These are phyloP conservation scores for Eupeodes corollae DNA, from an alignment of 1,140 invertebrate genomes.

Conservation along the genomic window DNA sequence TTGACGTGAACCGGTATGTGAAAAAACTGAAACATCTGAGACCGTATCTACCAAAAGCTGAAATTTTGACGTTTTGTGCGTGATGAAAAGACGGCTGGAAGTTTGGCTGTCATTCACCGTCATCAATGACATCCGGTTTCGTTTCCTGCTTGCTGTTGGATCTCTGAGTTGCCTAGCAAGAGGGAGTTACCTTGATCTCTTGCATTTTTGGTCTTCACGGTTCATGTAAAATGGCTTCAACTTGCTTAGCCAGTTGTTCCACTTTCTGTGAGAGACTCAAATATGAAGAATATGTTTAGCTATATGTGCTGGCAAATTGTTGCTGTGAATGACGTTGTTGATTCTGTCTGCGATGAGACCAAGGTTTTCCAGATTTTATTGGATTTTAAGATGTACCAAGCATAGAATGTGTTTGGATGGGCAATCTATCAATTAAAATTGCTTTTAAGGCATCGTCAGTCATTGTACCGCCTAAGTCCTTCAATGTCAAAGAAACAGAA, in stretches of 20 bases:
- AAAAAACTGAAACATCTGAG: conserved; percentile 24
- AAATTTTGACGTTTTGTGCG: conserved; percentile 7
- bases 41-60: conserved; percentile 24
- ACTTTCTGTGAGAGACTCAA: too few relatives aligned
- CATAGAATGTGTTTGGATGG: not conserved
- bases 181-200: too few relatives aligned
- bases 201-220: too few relatives aligned
- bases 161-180: too few relatives aligned
- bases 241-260: too few relatives aligned
- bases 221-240: too few relatives aligned
- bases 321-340: too few relatives aligned
- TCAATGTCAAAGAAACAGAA: not conserved
- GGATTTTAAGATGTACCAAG: too few relatives aligned
- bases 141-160: not conserved
- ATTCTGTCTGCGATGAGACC: too few relatives aligned
- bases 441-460: conserved; percentile 7
- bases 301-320: too few relatives aligned
- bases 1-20: not conserved
- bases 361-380: too few relatives aligned
- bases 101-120: not conserved
- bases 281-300: too few relatives aligned
- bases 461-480: not conserved
- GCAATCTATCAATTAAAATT: conserved; percentile 13
- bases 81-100: conserved; percentile 13
- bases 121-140: not conserved